A percentile compares a stretch with the other conserved stretches of the same genome.
Conservation (phyloP, 2,888 invertebrate genomes). For the Carterocephalus palaemon region DNA sequence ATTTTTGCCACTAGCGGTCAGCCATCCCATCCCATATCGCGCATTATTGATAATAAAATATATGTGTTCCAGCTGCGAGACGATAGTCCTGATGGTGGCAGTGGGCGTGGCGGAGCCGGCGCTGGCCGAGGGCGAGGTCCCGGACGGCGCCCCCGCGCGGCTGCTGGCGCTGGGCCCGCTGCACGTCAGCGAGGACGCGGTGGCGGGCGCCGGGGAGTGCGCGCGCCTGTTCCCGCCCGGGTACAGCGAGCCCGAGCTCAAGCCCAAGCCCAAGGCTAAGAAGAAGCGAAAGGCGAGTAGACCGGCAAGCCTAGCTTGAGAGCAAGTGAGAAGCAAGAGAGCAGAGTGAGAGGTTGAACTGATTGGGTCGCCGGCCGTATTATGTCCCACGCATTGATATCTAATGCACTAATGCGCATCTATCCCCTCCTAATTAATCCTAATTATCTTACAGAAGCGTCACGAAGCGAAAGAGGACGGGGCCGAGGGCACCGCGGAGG, state of each 20-base stretch:
- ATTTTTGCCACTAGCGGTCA: no score
- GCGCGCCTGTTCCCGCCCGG: slow-evolving; percentile 83
- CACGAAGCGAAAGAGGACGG: slow-evolving; percentile 60
- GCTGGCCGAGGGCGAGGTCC: slow-evolving; percentile 80
- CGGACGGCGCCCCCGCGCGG: slow-evolving; percentile 81
- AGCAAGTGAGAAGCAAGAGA: no score
- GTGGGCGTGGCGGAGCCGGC: slow-evolving; percentile 81
- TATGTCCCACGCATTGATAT: no score
- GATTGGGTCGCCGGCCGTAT: no score
- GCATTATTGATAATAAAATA: not conserved
- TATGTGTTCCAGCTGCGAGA: slow-evolving; percentile 78
- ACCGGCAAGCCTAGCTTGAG: no score
- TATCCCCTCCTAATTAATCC: no score
- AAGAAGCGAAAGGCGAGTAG: slow-evolving; percentile 74
- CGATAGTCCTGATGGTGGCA: slow-evolving; percentile 83
- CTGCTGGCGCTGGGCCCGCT: slow-evolving; percentile 83
- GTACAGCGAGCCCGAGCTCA: slow-evolving; percentile 76
- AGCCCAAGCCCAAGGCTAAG: slow-evolving; percentile 64
- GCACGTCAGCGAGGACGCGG: slow-evolving; percentile 83
- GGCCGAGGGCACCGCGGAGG: slow-evolving; percentile 40
- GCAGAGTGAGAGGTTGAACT: no score
- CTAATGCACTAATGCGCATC: no score
- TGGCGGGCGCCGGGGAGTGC: slow-evolving; percentile 81
- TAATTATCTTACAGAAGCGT: slow-evolving; percentile 52
- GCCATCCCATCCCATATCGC: no score